Base-by-base conservation (phyloP, 2,113 vertebrate genomes). In the Ascaphus truei region DNA sequence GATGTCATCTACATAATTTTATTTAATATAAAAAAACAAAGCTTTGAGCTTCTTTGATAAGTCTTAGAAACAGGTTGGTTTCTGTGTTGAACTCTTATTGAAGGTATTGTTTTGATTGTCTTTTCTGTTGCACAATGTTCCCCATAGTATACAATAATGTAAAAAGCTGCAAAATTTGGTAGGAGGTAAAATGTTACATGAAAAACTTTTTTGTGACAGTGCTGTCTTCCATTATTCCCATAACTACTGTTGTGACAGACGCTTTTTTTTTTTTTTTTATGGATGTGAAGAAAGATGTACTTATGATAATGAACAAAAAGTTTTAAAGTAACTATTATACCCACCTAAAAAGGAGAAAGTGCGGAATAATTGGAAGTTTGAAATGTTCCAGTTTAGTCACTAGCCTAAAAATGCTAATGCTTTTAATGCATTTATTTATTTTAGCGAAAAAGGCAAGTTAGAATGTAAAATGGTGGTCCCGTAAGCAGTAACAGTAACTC, bases 251-350 rank as follows among this genome's bases (percentile, higher is more conserved):
- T 48, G 3, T 85, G 77, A 79, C 73, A 74, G 65, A 0, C 45
- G 26, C 55, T 81, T 6, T 80, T 73, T 78, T 77, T 79, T 69
- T 26, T 52, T 81, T 6, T 80, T 73, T 78, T 77, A 79, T 69
- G 48, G 20, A 27, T 53, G 34, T 39, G 2, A 71, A 11, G 60
- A 15, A 73, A 76, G 80, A 33, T 73, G 15, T 79, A 72, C 45
- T 80, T 81, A 57, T 64, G 75, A 36, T 73, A 62, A 69, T 80
- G 79, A 82, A 27, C 47, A 29, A 73, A 69, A 76, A 12, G 3
- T 77, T 77, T 79, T n/a, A n/a, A 57, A 73, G 10, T 79, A 62
- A 79, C 75, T 77, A 23, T 77, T 74, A 73, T 45, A 20, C 10
- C 11, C 10, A 45, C 0, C 73, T 57, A 73, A 81, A 45, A 43